Base-by-base conservation (phyloP, 2,888 invertebrate species). In the Epinotia nisella region DNA sequence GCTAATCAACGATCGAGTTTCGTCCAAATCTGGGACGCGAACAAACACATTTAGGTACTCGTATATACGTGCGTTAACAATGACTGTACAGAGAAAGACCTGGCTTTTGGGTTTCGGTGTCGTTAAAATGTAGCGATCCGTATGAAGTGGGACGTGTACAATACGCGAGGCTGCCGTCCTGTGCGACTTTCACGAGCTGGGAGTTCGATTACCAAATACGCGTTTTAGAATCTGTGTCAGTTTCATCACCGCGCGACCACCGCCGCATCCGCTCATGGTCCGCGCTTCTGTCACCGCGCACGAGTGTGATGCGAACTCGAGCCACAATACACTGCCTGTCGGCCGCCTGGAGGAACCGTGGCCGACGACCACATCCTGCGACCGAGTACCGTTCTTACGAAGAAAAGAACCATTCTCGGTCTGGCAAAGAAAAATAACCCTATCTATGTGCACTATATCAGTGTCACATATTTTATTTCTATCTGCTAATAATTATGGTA, bases 171-270 rank as follows among this genome's bases (percentile, higher is more conserved):
- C 88, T 84, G 83, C 90, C 87, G 90, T 90, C 92, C 90, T 91
- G 90, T 83, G 89, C 89, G 91, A 92, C 93, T 93, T 93, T 93
- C 92, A 92, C 92, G 91, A 87, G 86, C 87, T 88, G 89, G 88
- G 87, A 88, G 88, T 91, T 90, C 89, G 92, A 93, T 93, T 93
- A 92, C 93, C 92, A 93, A 93, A 93, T 91, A 88, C 89, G 88
- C 89, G 90, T 91, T 73, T 73, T 92, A 92, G 93, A 92, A 93
- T 91, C 91, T 93, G 92, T 93, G 93, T 92, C 93, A 92, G 90
- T 92, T 92, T 93, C 93, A 92, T 93, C 93, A 93, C 88, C 83
- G 85, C 85, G 84, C 87, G 88, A 90, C 90, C 49, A 45, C 45
- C 58, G 70, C 87, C 88, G 91, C 90, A 90, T 91, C 90, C 91